These are phyloP conservation scores for Leptinotarsa lineolata DNA, from an alignment of 1,140 invertebrate species.

Conservation along the genomic window DNA sequence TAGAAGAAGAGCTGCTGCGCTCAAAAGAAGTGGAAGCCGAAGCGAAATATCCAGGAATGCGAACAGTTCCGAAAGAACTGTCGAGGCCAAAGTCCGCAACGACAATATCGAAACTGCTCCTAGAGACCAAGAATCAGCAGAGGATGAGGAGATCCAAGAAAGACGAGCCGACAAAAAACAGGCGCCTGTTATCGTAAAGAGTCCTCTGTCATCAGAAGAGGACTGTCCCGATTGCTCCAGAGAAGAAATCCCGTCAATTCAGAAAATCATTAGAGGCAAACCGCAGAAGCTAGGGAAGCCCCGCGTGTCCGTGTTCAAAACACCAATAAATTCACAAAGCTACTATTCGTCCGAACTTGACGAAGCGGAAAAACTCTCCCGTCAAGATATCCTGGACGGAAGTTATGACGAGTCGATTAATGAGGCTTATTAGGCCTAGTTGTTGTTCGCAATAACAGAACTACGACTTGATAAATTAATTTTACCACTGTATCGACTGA, in stretches of 20 bases:
- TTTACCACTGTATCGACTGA: too few relatives aligned
- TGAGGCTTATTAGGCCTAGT: conserved; percentile 60
- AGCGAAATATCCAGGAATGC: neutral
- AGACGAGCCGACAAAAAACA: conserved; percentile 20
- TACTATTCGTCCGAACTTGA: conserved; percentile 52
- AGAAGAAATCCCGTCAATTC: neutral
- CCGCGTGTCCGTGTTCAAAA: neutral
- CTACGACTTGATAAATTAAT: too few relatives aligned
- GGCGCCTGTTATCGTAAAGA: conserved; percentile 10
- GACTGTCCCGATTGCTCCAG: too few relatives aligned
- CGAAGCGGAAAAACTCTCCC: conserved; percentile 44
- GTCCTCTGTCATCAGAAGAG: conserved; percentile 13
- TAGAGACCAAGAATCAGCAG: neutral
- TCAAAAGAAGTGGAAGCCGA: neutral
- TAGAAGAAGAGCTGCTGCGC: neutral
- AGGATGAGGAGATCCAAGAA: neutral
- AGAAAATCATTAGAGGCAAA: neutral
- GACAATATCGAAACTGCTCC: neutral
- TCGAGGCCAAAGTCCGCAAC: conserved; percentile 7
- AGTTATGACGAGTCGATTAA: conserved; percentile 75
- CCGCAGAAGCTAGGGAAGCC: neutral
- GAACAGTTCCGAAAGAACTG: neutral
- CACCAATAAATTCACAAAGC: conserved; percentile 27
- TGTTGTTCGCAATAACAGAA: too few relatives aligned
- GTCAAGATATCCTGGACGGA: conserved; percentile 49